These are phyloP conservation scores for Cordylochernes scorpioides DNA, from an alignment of 2,888 invertebrate species.

Conservation along the genomic window DNA sequence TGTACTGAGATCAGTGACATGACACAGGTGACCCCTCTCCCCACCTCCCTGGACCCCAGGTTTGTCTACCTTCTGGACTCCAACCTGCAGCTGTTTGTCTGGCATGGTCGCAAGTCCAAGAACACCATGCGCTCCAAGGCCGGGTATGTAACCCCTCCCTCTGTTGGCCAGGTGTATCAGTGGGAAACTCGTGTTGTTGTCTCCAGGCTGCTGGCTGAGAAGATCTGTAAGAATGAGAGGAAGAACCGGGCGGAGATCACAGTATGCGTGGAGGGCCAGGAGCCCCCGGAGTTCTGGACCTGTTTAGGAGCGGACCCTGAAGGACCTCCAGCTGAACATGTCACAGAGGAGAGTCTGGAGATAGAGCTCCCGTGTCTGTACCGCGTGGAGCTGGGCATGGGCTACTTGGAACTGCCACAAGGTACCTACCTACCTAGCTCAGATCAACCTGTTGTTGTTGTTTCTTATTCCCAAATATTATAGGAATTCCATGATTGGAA, in stretches of 20 bases:
- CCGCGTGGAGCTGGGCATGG: slow-evolving; percentile 89
- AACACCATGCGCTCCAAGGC: slow-evolving; percentile 67
- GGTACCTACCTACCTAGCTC: too few relatives aligned
- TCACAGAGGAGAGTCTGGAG: slow-evolving; percentile 36
- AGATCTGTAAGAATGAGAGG: slow-evolving; percentile 90
- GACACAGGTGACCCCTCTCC: slow-evolving; percentile 27
- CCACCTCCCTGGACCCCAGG: slow-evolving; percentile 54
- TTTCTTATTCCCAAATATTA: too few relatives aligned
- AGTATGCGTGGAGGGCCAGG: slow-evolving; percentile 51
- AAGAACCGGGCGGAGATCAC: slow-evolving; percentile 78
- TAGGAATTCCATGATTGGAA: too few relatives aligned
- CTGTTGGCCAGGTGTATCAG: neutral
- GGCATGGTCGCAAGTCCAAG: slow-evolving; percentile 44
- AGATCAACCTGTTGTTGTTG: too few relatives aligned
- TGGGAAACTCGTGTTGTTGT: neutral
- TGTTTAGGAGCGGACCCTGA: slow-evolving; percentile 2
- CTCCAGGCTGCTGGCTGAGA: slow-evolving; percentile 62
- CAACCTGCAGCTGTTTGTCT: slow-evolving; percentile 58
- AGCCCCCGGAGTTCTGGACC: slow-evolving; percentile 55
- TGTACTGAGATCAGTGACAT: too few relatives aligned
- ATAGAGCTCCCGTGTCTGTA: slow-evolving; percentile 50
- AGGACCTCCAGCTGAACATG: slow-evolving; percentile 30
- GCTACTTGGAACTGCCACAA: slow-evolving; percentile 89
- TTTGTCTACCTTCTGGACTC: slow-evolving; percentile 75
- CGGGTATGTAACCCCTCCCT: slow-evolving; percentile 17